These are phyloP conservation scores for Latrodectus geometricus DNA, from an alignment of 1,140 invertebrate species.

Conservation along the genomic window DNA sequence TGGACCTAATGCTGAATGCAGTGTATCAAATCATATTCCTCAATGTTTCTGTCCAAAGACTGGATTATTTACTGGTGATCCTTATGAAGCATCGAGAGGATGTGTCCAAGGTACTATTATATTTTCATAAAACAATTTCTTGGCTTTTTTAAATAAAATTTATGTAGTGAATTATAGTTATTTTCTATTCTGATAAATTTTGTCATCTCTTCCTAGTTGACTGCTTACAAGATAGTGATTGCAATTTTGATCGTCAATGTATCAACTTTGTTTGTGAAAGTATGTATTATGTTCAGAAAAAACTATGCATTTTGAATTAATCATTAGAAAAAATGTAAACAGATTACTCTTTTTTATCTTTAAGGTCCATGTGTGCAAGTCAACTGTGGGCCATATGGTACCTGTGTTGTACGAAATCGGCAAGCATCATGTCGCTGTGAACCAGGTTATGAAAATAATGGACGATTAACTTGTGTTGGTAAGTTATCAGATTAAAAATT, in stretches of 20 bases:
- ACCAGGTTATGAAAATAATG: constrained; percentile 65
- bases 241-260: constrained; percentile 67
- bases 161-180: background rate
- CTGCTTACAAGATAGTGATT: constrained; percentile 67
- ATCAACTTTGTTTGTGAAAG: constrained; percentile 65
- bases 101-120: constrained; percentile 61
- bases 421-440: constrained; percentile 65
- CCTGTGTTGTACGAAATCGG: constrained; percentile 64
- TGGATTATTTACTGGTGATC: constrained; percentile 64
- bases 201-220: constrained; percentile 72
- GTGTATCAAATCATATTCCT: constrained; percentile 64
- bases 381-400: constrained; percentile 65
- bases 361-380: constrained; percentile 64
- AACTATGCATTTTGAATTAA: background rate
- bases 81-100: constrained; percentile 63
- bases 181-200: background rate
- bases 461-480: constrained; percentile 63
- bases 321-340: background rate
- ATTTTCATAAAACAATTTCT: background rate
- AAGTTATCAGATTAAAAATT: background rate
- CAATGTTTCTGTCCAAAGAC: constrained; percentile 64
- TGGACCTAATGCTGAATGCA: constrained; percentile 64
- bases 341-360: background rate
- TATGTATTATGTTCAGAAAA: constrained; percentile 66
- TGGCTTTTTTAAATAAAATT: background rate